phyloP scores from a whole-genome alignment of 2,797 vertebrate species.

The Choloepus didactylus region DNA sequence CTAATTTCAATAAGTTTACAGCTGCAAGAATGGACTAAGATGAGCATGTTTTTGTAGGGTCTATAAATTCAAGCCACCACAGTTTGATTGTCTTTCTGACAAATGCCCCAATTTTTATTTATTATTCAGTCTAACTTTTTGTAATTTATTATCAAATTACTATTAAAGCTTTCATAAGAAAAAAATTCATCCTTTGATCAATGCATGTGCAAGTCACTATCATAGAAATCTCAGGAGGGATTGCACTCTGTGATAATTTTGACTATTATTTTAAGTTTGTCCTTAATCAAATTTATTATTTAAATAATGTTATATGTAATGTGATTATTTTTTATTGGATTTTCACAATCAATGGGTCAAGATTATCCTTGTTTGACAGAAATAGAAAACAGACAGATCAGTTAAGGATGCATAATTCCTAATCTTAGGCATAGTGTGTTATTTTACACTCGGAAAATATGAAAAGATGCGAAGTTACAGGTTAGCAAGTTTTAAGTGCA shows the following conservation, averaged over 20 bases:
- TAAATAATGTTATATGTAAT: no score
- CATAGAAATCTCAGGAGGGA: fast-evolving
- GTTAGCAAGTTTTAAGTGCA: background rate
- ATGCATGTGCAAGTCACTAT: background rate
- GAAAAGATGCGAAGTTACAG: background rate
- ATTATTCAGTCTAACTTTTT: background rate
- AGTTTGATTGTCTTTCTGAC: background rate
- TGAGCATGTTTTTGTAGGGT: no score
- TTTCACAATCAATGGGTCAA: background rate
- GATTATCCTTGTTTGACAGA: background rate
- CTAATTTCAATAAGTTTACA: no score
- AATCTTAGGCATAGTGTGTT: background rate
- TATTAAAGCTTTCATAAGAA: background rate
- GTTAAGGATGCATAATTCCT: background rate
- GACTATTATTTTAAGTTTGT: fast-evolving
- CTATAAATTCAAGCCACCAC: no score
- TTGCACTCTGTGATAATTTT: background rate
- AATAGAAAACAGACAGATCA: background rate
- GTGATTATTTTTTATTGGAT: no score
- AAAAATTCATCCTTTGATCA: background rate
- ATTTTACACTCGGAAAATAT: background rate
- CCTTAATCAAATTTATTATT: background rate
- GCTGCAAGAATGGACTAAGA: no score
- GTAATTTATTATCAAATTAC: background rate
- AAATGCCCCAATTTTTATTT: background rate